Conservation (phyloP, 2,888 invertebrate genomes). For the Colostygia pectinataria region DNA sequence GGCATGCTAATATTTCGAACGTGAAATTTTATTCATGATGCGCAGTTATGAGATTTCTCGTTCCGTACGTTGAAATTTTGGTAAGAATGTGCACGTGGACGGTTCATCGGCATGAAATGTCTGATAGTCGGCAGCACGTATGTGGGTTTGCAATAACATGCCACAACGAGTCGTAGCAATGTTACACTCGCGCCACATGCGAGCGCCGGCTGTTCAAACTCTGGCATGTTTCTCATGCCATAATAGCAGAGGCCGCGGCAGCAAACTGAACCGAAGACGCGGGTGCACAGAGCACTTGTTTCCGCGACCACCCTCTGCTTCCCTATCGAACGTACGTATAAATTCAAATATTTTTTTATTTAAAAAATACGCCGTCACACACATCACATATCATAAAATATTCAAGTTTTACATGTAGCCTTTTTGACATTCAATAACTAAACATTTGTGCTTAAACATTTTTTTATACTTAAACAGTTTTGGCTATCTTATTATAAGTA, state of each 20-base stretch:
- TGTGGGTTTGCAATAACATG: slow-evolving; percentile 82
- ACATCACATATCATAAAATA: too few relatives aligned
- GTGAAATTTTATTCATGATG: slow-evolving; percentile 40
- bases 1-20: slow-evolving; percentile 33
- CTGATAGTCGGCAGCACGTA: slow-evolving; percentile 77
- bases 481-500: too few relatives aligned
- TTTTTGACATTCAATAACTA: too few relatives aligned
- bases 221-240: slow-evolving; percentile 74
- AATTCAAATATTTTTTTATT: slow-evolving; percentile 42
- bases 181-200: slow-evolving; percentile 73
- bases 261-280: slow-evolving; percentile 52
- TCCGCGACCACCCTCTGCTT: slow-evolving; percentile 42
- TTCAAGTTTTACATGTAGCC: too few relatives aligned
- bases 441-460: too few relatives aligned
- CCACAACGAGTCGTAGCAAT: slow-evolving; percentile 78
- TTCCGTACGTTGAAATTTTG: slow-evolving; percentile 55
- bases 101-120: slow-evolving; percentile 81
- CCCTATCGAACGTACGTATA: slow-evolving; percentile 36
- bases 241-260: slow-evolving; percentile 48
- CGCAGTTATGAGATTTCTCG: slow-evolving; percentile 50
- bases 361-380: slow-evolving; percentile 33
- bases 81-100: slow-evolving; percentile 66
- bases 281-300: slow-evolving; percentile 48
- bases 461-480: too few relatives aligned
- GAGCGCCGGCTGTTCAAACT: slow-evolving; percentile 72